phyloP scores from a whole-genome alignment of 1,140 invertebrate genomes.

The Physella acuta region DNA sequence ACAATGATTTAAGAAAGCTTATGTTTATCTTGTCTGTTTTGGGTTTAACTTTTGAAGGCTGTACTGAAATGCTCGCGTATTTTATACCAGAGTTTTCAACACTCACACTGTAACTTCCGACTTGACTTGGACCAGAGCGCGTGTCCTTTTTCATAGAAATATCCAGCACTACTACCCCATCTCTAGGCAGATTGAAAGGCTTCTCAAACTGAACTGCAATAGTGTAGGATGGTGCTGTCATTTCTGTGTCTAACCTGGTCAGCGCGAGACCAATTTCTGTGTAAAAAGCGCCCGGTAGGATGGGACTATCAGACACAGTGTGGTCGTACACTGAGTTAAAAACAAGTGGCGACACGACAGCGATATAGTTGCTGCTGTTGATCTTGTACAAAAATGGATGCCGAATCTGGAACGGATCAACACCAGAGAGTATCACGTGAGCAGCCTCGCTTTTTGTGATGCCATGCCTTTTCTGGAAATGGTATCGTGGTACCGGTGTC shows the following conservation, averaged over 20 bases:
- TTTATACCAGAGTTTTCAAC: not conserved
- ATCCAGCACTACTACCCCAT: not conserved
- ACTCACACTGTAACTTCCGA: not conserved
- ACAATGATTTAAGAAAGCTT: conserved; percentile 28
- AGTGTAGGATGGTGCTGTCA: not conserved
- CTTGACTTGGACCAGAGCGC: not conserved
- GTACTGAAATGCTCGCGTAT: conserved; percentile 2
- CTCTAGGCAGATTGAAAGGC: conserved; percentile 2
- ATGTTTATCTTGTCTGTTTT: conserved; percentile 1
- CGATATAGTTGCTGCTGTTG: conserved; percentile 1
- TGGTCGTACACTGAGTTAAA: conserved; percentile 31
- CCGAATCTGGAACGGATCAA: not conserved
- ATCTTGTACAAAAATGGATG: conserved; percentile 26
- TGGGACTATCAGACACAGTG: conserved; percentile 17
- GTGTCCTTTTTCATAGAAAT: not conserved
- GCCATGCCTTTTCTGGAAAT: conserved; percentile 16
- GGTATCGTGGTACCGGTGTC: conserved; percentile 29
- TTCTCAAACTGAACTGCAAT: conserved; percentile 25
- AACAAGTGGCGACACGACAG: conserved; percentile 12
- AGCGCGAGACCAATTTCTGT: conserved; percentile 28
- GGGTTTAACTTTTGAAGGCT: not conserved
- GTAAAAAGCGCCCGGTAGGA: conserved; percentile 32
- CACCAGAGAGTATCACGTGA: conserved; percentile 15
- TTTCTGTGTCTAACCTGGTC: not conserved
- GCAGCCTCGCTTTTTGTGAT: conserved; percentile 4